Percentiles rank a stretch among this genome's conserved stretches.
These are phyloP conservation scores for Pseudanteris insignis DNA, from an alignment of 2,888 invertebrate species.

Conservation along the genomic window DNA sequence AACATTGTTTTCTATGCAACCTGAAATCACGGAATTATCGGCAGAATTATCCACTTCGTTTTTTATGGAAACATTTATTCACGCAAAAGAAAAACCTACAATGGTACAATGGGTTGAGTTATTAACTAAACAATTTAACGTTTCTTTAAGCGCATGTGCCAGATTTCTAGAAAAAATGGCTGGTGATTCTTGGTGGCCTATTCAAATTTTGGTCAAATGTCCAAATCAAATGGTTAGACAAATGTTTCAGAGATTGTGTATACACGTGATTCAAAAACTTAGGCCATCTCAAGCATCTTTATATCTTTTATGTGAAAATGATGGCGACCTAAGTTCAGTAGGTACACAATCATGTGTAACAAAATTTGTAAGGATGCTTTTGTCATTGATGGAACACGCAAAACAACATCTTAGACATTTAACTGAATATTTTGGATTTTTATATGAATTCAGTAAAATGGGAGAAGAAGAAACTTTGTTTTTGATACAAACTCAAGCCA, in stretches of 20 bases:
- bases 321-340: conserved; percentile 68
- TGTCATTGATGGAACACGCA: conserved; percentile 88
- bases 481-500: conserved; percentile 85
- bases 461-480: conserved; percentile 93
- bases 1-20: conserved; percentile 79
- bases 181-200: conserved; percentile 94
- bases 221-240: conserved; percentile 96
- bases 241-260: conserved; percentile 94
- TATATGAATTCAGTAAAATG: conserved; percentile 95
- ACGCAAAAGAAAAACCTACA: conserved; percentile 97
- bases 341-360: conserved; percentile 90
- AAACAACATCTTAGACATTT: conserved; percentile 86
- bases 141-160: conserved; percentile 87
- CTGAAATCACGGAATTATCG: conserved; percentile 85
- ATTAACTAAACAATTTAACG: conserved; percentile 93
- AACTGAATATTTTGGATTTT: conserved; percentile 90
- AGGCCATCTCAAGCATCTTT: conserved; percentile 74
- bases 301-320: conserved; percentile 73
- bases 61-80: conserved; percentile 95
- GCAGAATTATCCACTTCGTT: conserved; percentile 91
- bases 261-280: conserved; percentile 92
- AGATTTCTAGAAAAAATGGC: conserved; percentile 96
- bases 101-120: conserved; percentile 97
- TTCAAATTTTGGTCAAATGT: conserved; percentile 91
- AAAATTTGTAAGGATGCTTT: conserved; percentile 87